Percentiles rank a stretch among this genome's conserved stretches.
These are phyloP conservation scores for Meandrina meandrites DNA, from an alignment of 92 coral and sea anemone genomes.

Conservation along the genomic window DNA sequence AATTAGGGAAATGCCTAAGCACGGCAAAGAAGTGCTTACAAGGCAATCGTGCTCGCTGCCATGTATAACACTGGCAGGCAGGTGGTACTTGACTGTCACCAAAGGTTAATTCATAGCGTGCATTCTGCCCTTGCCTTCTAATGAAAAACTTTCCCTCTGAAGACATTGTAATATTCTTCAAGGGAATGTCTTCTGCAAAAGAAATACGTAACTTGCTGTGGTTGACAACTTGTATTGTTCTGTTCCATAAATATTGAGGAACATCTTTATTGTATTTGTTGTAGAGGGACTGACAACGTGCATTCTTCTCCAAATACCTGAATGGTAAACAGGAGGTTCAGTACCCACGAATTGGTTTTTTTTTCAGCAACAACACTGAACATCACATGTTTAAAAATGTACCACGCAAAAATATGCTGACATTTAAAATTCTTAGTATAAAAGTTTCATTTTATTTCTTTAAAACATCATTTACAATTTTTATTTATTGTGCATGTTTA, in stretches of 20 bases:
- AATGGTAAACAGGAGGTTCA: too few relatives aligned
- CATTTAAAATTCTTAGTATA: too few relatives aligned
- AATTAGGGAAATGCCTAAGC: slow-evolving; percentile 41
- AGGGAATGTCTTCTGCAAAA: not conserved
- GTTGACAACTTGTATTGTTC: not conserved
- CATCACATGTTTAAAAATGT: too few relatives aligned
- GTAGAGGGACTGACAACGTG: not conserved
- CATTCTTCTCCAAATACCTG: slow-evolving; percentile 3
- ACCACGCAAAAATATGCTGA: too few relatives aligned
- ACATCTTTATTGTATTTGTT: not conserved
- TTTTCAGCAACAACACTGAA: too few relatives aligned
- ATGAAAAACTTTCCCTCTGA: not conserved
- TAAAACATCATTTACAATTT: too few relatives aligned
- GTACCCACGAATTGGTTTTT: too few relatives aligned
- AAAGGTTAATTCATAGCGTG: not conserved
- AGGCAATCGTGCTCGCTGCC: slow-evolving; percentile 6
- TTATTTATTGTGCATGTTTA: too few relatives aligned
- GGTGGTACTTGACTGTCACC: not conserved
- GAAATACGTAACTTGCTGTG: not conserved
- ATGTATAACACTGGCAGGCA: not conserved
- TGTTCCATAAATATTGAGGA: not conserved
- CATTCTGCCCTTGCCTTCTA: not conserved
- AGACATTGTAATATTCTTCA: not conserved
- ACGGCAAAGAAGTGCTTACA: slow-evolving; percentile 61
- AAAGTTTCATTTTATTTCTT: too few relatives aligned